Base-by-base conservation (phyloP, 2,888 invertebrate species). In the Diarsia dahlii region DNA sequence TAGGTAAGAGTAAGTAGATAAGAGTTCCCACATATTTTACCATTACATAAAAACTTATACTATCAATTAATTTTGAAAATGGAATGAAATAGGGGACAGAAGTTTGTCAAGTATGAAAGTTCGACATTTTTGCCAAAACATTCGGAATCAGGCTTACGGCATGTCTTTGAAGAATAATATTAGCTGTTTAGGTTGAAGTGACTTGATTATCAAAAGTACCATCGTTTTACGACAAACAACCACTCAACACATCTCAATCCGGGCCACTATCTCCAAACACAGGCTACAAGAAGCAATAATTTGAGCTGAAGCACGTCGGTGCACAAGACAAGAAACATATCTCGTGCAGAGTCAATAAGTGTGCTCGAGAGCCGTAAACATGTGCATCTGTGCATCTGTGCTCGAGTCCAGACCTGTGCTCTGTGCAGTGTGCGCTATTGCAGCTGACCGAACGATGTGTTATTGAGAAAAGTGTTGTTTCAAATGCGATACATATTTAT, bases 251-350 rank as follows among this genome's bases (percentile, higher is more conserved):
- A 69, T 67, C 23, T 76, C 39, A 54, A 46, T 68, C 39, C 46
- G 1, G n/a, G 12, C 28, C 63, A 67, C 28, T 70, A 56, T 73
- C 74, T 76, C 54, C 71, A 15, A 74, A 64, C 76, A 68, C 63
- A 72, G 69, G 69, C 75, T 60, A 84, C 71, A 65, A 65, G 52
- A n/a, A 52, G 78, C 80, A 82, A 87, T 88, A 84, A 86, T 88
- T 87, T 76, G 68, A 28, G 34, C 74, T 68, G 72, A 74, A 85
- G 78, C 76, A 80, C 81, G 67, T 75, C 71, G 69, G 65, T 48
- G 73, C 50, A 60, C 74, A 64, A 86, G 71, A 88, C 84, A 87
- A 81, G 76, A 71, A 71, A 80, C 86, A 87, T 88, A 84, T 86
- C 80, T 88, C 56, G 48, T 46, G 28, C 74, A 69, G 67, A 86